Conservation (phyloP, 2,888 invertebrate species). For the Psylliodes chrysocephalus region DNA sequence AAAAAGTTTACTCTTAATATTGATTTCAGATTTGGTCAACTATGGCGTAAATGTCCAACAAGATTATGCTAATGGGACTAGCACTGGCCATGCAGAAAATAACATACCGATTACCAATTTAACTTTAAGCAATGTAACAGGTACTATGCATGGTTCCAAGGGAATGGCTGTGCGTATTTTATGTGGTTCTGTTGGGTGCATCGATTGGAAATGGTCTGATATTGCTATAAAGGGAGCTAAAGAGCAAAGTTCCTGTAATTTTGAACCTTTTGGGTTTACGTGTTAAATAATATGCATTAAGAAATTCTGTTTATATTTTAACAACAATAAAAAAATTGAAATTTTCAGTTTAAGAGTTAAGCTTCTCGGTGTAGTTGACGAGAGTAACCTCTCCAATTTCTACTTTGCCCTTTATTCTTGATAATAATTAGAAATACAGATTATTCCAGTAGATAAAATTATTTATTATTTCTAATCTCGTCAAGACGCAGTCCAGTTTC, state of each 20-base stretch:
- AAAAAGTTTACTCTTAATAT: neutral
- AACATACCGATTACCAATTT: slow-evolving; percentile 44
- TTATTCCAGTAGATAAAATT: no score
- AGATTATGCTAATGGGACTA: slow-evolving; percentile 40
- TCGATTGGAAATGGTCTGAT: slow-evolving; percentile 43
- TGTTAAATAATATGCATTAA: slow-evolving; percentile 30
- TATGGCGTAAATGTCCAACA: slow-evolving; percentile 43
- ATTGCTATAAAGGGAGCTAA: slow-evolving; percentile 38
- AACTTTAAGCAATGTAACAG: slow-evolving; percentile 37
- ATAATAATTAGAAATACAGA: no score
- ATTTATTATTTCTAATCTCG: no score
- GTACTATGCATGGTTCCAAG: slow-evolving; percentile 36
- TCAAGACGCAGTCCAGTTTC: no score
- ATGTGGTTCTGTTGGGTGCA: slow-evolving; percentile 43
- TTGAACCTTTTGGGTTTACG: slow-evolving; percentile 37
- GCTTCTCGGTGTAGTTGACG: no score
- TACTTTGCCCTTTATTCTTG: no score
- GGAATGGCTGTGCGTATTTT: slow-evolving; percentile 36
- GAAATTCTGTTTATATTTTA: no score
- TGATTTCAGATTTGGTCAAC: slow-evolving; percentile 39
- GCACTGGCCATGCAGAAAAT: slow-evolving; percentile 38
- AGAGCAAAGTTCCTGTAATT: slow-evolving; percentile 30
- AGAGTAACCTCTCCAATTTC: no score
- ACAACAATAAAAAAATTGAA: no score
- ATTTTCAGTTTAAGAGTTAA: no score